A percentile compares a stretch with the other conserved stretches of the same genome.
Conservation (phyloP, 2,888 invertebrate genomes). For the Ceramica pisi region DNA sequence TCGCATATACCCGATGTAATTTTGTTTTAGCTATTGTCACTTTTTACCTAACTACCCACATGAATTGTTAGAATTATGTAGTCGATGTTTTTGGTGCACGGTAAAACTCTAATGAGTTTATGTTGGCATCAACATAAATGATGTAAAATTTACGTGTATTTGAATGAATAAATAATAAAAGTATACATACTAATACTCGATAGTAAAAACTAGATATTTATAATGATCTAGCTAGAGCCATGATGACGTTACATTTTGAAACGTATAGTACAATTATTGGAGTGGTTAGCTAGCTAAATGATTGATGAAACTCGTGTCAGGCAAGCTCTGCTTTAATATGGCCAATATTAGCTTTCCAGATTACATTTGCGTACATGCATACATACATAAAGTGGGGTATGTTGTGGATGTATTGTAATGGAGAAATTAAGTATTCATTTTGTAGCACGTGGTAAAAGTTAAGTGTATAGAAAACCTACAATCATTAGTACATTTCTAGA, state of each 20-base stretch:
- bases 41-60: too few relatives aligned
- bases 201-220: too few relatives aligned
- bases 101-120: too few relatives aligned
- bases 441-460: background rate
- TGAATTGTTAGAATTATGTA: too few relatives aligned
- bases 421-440: background rate
- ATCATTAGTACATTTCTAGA: too few relatives aligned
- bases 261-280: background rate
- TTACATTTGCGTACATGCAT: background rate
- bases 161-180: too few relatives aligned
- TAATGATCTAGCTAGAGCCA: background rate
- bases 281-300: conserved; percentile 1
- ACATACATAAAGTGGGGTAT: background rate
- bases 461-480: background rate
- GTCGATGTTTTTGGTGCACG: too few relatives aligned
- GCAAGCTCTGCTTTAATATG: conserved; percentile 1
- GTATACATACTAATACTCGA: too few relatives aligned
- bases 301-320: background rate
- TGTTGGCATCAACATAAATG: too few relatives aligned
- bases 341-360: background rate
- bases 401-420: background rate
- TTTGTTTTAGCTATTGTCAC: too few relatives aligned
- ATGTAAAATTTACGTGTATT: too few relatives aligned
- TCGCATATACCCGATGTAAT: too few relatives aligned
- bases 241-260: background rate